Base-by-base conservation (phyloP, 2,888 invertebrate species). In the Caenorhabditis drosophilae region DNA sequence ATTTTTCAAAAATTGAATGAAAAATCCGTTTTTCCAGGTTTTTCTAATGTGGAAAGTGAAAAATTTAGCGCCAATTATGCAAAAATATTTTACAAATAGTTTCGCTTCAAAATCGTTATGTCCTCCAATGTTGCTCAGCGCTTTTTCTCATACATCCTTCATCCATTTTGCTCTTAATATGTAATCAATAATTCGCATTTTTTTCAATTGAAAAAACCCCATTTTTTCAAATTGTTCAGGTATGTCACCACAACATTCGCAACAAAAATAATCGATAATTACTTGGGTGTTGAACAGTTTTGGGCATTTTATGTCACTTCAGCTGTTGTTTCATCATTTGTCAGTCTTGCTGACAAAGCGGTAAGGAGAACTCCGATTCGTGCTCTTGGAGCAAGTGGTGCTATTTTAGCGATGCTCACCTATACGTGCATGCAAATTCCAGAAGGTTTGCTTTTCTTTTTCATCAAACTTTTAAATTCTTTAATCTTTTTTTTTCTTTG, bases 361-460 rank as follows among this genome's bases (percentile, higher is more conserved):
- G 79, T 88, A 2, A 87, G 89, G 3, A 87, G 88, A 61, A 88
- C 89, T 78, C 88, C 90, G 36, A 90, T 90, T 41, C 87, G 91
- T 36, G 93, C 95, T 45, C 87, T 97, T 67, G 96, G 96, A 82
- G 96, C 96, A 64, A 95, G 94, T 31, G 97, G 97, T 60, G 95
- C 96, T 48, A 92, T 97, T 75, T 91, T 95, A 90, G 90, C 90
- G 23, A 87, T 96, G 47, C 85, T 97, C 62, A 90, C 91, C 23
- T 92, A 90, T 83, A 90, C 92, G 1, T 96, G 95, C 84, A 88
- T 90, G 49, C 89, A 90, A 81, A 91, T 90, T 85, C 97, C 97
- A 4, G 90, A 96, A 72, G 72, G 57, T 57, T 50, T 25, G 25
- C 34, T 11, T 11, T 25, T 20, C 12, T 2, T 16, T 6, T 34